phyloP scores from a whole-genome alignment of 2,113 vertebrate species.

The Oophaga pumilio region DNA sequence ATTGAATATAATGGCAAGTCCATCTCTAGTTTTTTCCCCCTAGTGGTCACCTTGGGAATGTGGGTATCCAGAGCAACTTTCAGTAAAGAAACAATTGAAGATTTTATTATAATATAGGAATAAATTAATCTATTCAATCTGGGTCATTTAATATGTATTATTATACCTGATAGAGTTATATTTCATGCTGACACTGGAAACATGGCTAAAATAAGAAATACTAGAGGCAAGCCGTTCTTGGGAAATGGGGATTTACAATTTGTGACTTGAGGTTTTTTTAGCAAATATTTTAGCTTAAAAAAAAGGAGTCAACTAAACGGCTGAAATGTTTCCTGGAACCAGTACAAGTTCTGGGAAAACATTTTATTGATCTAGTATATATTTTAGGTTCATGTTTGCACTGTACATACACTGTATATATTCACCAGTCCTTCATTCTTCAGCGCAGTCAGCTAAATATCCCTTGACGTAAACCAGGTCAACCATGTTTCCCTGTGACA shows the following conservation, averaged over 20 bases:
- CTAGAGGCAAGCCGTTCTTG: not conserved
- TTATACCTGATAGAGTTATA: not conserved
- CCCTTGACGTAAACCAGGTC: slow-evolving; percentile 47
- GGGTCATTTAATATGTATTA: not conserved
- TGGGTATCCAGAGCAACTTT: too few relatives aligned
- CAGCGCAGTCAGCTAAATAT: slow-evolving; percentile 20
- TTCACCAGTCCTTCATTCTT: slow-evolving; percentile 1
- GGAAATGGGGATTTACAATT: not conserved
- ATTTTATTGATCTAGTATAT: not conserved
- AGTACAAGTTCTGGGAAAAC: not conserved
- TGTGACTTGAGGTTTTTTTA: not conserved
- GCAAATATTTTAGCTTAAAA: not conserved
- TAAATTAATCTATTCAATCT: not conserved
- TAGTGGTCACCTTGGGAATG: too few relatives aligned
- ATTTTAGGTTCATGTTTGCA: not conserved
- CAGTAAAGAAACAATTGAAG: not conserved
- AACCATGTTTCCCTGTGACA: slow-evolving; percentile 33
- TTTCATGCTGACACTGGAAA: not conserved
- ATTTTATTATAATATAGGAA: not conserved
- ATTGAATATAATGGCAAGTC: too few relatives aligned
- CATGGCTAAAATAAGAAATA: not conserved
- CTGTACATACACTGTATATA: not conserved
- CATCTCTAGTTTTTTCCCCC: too few relatives aligned
- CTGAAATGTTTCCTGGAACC: not conserved
- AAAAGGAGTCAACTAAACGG: not conserved